Conservation (phyloP, 1,140 invertebrate genomes). For the Lepidurus couesii region DNA sequence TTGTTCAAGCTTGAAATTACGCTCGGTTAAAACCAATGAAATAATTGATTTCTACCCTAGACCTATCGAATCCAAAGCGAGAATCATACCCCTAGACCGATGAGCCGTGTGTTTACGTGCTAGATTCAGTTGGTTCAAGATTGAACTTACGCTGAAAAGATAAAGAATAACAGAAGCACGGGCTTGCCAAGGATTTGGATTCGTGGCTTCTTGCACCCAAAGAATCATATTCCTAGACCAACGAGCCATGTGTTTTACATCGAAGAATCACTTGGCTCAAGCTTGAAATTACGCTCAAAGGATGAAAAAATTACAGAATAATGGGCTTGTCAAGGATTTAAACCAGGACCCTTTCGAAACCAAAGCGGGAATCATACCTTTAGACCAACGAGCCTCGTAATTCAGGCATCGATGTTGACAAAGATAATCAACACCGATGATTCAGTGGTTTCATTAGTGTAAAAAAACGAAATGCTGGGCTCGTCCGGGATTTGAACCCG, state of each 20-base stretch:
- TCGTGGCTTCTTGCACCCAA: too few species aligned
- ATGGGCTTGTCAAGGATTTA: background rate
- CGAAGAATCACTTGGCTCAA: background rate
- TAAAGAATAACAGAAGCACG: background rate
- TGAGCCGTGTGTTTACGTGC: background rate
- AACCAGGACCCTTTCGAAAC: background rate
- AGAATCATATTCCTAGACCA: too few species aligned
- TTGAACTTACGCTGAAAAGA: background rate
- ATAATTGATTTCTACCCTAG: background rate
- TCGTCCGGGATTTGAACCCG: slow-evolving; percentile 20
- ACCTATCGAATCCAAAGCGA: background rate
- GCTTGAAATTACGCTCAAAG: background rate
- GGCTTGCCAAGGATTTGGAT: too few species aligned
- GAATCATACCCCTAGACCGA: background rate
- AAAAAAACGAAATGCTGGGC: background rate
- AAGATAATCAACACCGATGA: background rate
- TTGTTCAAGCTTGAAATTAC: too few species aligned
- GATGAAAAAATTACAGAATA: background rate
- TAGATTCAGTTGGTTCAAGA: background rate
- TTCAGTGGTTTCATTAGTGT: background rate
- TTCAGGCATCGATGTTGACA: background rate
- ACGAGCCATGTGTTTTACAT: background rate
- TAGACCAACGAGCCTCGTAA: background rate
- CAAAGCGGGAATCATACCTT: background rate
- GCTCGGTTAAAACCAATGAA: too few species aligned